Evolutionary conservation across 2,888 invertebrate species (phyloP), one percentile per base, ranked within the genome.

Genomic region (Cantharis nigra): DNA sequence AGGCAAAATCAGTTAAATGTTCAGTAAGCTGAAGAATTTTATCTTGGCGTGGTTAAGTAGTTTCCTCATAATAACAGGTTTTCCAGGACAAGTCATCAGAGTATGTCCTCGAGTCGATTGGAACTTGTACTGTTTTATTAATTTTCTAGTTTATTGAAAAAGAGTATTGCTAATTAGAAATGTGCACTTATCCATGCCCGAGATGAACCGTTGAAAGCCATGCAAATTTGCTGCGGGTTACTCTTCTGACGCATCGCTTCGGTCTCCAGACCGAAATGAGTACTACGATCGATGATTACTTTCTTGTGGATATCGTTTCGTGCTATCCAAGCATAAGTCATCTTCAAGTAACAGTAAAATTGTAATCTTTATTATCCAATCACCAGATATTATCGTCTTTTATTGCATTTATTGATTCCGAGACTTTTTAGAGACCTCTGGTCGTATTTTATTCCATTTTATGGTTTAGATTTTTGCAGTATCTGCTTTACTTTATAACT

Each of bases 201-300:
- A 33, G 33, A 13, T 13, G 49, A 49, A 49, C 49, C 7, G 49
- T n/a, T 49, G 49, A 49, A 49, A n/a, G 49, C 49, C 49, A 33
- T 33, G n/a, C 81, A 82, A 81, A 62, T 77, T 69, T 18, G 72
- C 79, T 26, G 69, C 81, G 78, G 81, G 82, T 81, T 81, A 81
- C 81, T 72, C 78, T 77, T 78, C 79, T 65, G 75, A 82, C 78
- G 76, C 79, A 77, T 67, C 80, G 79, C 75, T 79, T 70, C 70
- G 77, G 77, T 80, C 80, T 74, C 79, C 78, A 74, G 71, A 74
- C 69, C 72, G 75, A 72, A 77, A 71, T 74, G 76, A 79, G 76
- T 79, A 75, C 28, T 70, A 76, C 65, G 76, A 69, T 75, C 70
- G 49, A 72, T 63, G 71, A 75, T 30, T 73, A 18, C 16, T 33